A percentile compares a stretch with the other conserved stretches of the same genome.
Evolutionary conservation across 2,113 vertebrate species (phyloP).

Genomic region (Eurystomus gularis): DNA sequence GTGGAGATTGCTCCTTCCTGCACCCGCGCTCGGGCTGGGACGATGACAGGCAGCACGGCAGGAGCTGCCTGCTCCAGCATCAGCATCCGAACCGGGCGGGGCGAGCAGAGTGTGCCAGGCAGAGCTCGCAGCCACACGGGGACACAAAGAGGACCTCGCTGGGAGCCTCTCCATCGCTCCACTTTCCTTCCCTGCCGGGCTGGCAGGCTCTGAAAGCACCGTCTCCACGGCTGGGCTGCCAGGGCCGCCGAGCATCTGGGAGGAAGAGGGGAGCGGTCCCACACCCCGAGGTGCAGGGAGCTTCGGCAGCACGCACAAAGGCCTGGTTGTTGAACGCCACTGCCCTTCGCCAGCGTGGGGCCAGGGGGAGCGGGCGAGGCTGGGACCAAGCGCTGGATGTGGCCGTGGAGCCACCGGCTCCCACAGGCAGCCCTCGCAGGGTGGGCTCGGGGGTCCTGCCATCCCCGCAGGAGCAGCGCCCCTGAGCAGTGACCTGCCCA

Average conservation of each 20-base stretch:
- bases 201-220: slow-evolving; percentile 49
- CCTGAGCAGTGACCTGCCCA: not conserved
- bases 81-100: not conserved
- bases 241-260: slow-evolving; percentile 20
- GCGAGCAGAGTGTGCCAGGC: not conserved
- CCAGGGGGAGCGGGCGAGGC: not conserved
- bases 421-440: not conserved
- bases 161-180: not conserved
- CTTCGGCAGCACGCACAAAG: slow-evolving; percentile 43
- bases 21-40: not conserved
- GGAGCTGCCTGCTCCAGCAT: not conserved
- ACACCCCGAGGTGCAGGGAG: not conserved
- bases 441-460: not conserved
- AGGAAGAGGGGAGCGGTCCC: not conserved
- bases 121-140: not conserved
- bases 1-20: not conserved
- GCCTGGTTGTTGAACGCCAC: slow-evolving; percentile 7
- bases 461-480: not conserved
- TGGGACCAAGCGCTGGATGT: not conserved
- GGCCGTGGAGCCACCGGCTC: not conserved
- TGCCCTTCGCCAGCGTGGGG: slow-evolving; percentile 47
- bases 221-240: slow-evolving; percentile 36
- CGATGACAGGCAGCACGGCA: accelerated
- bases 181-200: not conserved
- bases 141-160: not conserved